Percentiles rank a stretch among this genome's conserved stretches.
phyloP scores from a whole-genome alignment of 92 coral and sea anemone genomes.

The Porites evermanni region DNA sequence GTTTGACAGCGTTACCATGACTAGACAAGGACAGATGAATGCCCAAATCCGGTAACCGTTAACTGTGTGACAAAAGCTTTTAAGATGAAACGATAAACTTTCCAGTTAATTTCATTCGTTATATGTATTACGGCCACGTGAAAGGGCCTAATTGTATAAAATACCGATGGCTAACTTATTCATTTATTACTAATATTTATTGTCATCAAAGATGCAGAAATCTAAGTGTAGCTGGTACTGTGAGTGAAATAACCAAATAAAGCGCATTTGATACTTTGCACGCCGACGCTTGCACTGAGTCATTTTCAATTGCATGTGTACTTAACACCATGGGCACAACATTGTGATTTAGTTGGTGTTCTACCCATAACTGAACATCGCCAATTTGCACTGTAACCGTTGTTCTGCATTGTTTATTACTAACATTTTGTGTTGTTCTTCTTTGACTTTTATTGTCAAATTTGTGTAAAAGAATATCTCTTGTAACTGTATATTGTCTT shows the following conservation, averaged over 20 bases:
- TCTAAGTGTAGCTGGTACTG: background rate
- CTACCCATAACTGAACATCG: background rate
- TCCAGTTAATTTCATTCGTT: no score
- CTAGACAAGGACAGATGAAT: background rate
- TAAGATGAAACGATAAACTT: background rate
- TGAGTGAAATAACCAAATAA: background rate
- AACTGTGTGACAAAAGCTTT: background rate
- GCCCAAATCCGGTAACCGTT: background rate
- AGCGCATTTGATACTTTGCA: background rate
- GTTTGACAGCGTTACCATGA: background rate
- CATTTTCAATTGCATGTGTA: background rate
- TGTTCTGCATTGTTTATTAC: background rate
- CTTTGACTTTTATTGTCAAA: conserved; percentile 1
- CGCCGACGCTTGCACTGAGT: background rate
- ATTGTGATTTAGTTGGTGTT: background rate
- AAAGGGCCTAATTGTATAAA: background rate
- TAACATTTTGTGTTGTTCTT: conserved; percentile 4
- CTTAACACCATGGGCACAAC: background rate
- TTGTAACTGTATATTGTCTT: background rate
- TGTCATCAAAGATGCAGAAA: background rate
- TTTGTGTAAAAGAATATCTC: background rate
- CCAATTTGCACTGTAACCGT: background rate
- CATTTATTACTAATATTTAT: background rate
- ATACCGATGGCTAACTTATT: background rate
- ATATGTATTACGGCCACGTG: background rate